phyloP scores from a whole-genome alignment of 2,113 vertebrate species.

The Microtus pennsylvanicus region DNA sequence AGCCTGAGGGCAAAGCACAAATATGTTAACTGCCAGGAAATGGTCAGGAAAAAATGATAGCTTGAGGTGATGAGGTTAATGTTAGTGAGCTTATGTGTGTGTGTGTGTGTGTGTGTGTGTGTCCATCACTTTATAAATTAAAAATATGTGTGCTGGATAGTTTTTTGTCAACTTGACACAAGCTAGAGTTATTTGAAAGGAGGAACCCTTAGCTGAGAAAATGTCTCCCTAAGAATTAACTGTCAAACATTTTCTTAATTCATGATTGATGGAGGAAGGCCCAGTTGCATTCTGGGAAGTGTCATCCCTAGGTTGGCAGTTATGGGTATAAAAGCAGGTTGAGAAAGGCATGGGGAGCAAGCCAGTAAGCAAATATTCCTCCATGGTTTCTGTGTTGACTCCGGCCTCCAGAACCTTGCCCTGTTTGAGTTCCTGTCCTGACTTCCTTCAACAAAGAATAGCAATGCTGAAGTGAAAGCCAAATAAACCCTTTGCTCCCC shows the following conservation, averaged over 20 bases:
- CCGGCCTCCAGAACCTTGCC: background rate
- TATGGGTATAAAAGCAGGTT: background rate
- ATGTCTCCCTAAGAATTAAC: constrained; percentile 22
- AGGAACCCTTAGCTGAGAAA: background rate
- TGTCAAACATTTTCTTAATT: background rate
- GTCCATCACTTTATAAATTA: background rate
- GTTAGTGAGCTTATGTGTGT: background rate
- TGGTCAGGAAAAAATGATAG: background rate
- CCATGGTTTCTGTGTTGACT: too few species aligned
- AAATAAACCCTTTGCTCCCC: background rate
- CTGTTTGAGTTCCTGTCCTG: background rate
- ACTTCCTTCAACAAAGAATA: background rate
- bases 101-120: background rate
- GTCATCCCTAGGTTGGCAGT: background rate
- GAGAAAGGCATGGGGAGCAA: background rate
- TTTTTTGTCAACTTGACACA: background rate
- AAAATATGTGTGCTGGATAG: background rate
- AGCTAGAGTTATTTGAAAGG: background rate
- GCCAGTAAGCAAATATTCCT: background rate
- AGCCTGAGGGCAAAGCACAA: background rate
- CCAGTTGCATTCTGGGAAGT: background rate
- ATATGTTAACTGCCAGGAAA: background rate
- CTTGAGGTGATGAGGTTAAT: background rate
- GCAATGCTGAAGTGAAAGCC: background rate
- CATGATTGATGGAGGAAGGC: background rate